These are phyloP conservation scores for Tetraneura akinire DNA, from an alignment of 1,140 invertebrate species.

Conservation along the genomic window DNA sequence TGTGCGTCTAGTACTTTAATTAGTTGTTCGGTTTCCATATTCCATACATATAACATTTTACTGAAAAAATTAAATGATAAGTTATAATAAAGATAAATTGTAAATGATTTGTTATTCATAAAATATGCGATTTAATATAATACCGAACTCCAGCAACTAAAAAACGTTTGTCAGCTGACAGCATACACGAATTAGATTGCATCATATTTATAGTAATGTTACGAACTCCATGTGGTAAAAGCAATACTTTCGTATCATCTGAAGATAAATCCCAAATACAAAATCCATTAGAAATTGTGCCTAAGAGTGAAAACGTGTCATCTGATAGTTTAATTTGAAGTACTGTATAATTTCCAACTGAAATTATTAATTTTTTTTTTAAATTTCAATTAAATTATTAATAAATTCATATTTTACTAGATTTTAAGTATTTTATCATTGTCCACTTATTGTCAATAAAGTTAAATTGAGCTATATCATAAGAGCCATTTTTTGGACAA, in stretches of 20 bases:
- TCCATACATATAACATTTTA: slow-evolving; percentile 96
- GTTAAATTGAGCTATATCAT: slow-evolving; percentile 63
- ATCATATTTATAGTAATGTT: slow-evolving; percentile 87
- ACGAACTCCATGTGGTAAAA: slow-evolving; percentile 83
- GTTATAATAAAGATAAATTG: too few relatives aligned
- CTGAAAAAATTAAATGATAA: slow-evolving; percentile 62
- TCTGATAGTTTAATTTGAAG: slow-evolving; percentile 81
- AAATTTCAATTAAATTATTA: not conserved
- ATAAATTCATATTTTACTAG: slow-evolving; percentile 1
- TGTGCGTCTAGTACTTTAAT: slow-evolving; percentile 94
- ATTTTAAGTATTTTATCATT: slow-evolving; percentile 16
- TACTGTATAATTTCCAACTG: slow-evolving; percentile 64
- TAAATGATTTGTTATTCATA: too few relatives aligned
- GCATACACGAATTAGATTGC: slow-evolving; percentile 85
- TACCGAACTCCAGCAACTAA: slow-evolving; percentile 90
- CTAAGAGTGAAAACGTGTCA: slow-evolving; percentile 78
- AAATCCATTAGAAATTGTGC: slow-evolving; percentile 82
- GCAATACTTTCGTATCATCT: slow-evolving; percentile 66
- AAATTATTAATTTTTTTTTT: not conserved
- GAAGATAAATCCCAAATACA: slow-evolving; percentile 68
- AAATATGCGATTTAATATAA: not conserved
- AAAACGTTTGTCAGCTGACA: slow-evolving; percentile 87
- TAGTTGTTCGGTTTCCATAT: slow-evolving; percentile 73
- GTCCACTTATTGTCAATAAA: slow-evolving; percentile 61
- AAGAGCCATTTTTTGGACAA: slow-evolving; percentile 64